Percentiles rank a stretch among this genome's conserved stretches.
phyloP scores from a whole-genome alignment of 2,113 vertebrate genomes.

The Alosa alosa region DNA sequence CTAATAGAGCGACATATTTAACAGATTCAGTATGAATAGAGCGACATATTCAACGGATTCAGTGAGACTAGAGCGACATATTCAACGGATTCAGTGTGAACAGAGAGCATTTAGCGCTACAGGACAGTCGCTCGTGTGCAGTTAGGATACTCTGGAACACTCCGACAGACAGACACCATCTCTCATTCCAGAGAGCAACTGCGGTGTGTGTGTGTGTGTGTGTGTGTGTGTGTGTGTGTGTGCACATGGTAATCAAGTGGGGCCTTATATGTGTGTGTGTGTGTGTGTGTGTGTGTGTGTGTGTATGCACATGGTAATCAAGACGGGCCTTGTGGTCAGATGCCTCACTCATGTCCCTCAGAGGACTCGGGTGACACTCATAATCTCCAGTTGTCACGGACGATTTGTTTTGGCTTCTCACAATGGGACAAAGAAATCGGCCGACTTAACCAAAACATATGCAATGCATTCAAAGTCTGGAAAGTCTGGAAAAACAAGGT shows the following conservation, averaged over 20 bases:
- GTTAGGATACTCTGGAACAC: too few relatives aligned
- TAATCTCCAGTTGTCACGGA: constrained; percentile 3
- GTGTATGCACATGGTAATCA: not conserved
- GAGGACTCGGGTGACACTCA: not conserved
- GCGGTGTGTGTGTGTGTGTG: not conserved
- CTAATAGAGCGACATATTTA: too few relatives aligned
- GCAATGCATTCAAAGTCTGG: not conserved
- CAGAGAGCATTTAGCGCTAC: too few relatives aligned
- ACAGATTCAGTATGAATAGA: too few relatives aligned
- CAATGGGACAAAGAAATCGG: not conserved
- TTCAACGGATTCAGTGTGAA: too few relatives aligned
- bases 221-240: too few relatives aligned
- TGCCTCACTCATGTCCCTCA: not conserved
- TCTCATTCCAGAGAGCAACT: constrained; percentile 10
- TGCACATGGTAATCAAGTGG: not conserved
- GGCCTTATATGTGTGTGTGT: too few relatives aligned
- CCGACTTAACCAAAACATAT: not conserved
- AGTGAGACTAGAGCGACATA: too few relatives aligned
- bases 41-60: too few relatives aligned
- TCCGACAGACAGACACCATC: not conserved
- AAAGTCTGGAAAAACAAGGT: not conserved
- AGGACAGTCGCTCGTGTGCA: too few relatives aligned
- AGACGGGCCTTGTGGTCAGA: not conserved
- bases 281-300: too few relatives aligned
- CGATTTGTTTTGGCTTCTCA: not conserved